Evolutionary conservation across 2,797 vertebrate genomes (phyloP).

Genomic region (Cyprinodon diabolis): DNA sequence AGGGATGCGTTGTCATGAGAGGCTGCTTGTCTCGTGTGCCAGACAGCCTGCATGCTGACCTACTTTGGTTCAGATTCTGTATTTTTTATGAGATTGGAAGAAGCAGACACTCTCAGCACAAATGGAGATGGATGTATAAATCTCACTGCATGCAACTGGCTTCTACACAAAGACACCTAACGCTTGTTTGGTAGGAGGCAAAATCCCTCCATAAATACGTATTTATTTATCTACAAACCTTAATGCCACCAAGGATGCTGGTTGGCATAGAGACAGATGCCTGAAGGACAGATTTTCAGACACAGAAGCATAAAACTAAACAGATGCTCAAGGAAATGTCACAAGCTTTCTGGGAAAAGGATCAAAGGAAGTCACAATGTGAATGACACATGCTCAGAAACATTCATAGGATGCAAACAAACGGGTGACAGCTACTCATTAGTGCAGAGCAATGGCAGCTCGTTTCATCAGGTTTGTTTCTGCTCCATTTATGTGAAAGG

Average conservation of each 20-base stretch:
- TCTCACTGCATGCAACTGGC: neutral
- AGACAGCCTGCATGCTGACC: slow-evolving; percentile 62
- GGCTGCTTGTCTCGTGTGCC: slow-evolving; percentile 25
- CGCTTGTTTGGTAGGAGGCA: neutral
- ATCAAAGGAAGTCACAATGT: slow-evolving; percentile 2
- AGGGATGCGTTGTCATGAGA: slow-evolving; percentile 28
- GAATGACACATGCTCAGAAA: neutral
- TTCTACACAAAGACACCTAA: neutral
- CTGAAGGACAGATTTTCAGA: slow-evolving; percentile 4
- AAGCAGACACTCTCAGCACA: slow-evolving; percentile 23
- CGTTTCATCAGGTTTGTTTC: neutral
- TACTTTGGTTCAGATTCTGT: slow-evolving; percentile 59
- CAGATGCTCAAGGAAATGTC: slow-evolving; percentile 5
- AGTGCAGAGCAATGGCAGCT: neutral
- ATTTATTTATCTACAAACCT: slow-evolving; percentile 14
- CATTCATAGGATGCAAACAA: neutral
- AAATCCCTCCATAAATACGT: neutral
- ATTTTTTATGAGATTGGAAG: slow-evolving; percentile 60
- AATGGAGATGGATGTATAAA: slow-evolving; percentile 11
- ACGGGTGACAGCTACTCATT: neutral
- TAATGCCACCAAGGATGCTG: neutral
- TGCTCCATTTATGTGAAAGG: slow-evolving; percentile 10
- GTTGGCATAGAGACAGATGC: slow-evolving; percentile 44
- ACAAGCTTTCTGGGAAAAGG: neutral
- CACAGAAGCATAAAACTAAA: neutral